Conservation (phyloP, 2,888 invertebrate species). For the Lycophotia porphyrea region DNA sequence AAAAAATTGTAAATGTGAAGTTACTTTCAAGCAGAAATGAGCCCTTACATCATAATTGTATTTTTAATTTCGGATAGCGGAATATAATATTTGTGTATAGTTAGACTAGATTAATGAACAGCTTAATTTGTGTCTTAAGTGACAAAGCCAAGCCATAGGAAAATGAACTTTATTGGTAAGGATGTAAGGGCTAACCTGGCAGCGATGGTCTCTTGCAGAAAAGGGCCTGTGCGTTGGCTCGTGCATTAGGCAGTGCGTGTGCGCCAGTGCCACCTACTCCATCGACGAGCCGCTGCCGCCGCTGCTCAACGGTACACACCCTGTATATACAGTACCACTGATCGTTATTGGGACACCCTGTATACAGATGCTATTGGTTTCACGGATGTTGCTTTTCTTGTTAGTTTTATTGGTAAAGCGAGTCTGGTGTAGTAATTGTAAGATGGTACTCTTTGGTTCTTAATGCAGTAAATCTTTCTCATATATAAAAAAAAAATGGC, state of each 20-base stretch:
- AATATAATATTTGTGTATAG: not conserved
- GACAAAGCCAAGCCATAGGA: slow-evolving; percentile 8
- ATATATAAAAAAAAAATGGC: not conserved
- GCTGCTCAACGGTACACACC: slow-evolving; percentile 77
- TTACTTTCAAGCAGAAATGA: slow-evolving; percentile 17
- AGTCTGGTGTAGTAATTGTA: not conserved
- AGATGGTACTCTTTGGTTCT: not conserved
- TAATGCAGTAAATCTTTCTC: not conserved
- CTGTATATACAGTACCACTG: slow-evolving; percentile 47
- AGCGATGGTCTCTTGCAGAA: slow-evolving; percentile 80
- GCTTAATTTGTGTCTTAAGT: not conserved
- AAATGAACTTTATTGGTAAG: slow-evolving; percentile 22
- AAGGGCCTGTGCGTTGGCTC: slow-evolving; percentile 87
- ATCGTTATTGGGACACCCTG: slow-evolving; percentile 12
- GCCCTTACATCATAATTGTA: slow-evolving; percentile 56
- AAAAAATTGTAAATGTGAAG: slow-evolving; percentile 14
- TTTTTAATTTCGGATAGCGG: not conserved
- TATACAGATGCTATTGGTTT: slow-evolving; percentile 38
- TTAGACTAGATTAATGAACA: not conserved
- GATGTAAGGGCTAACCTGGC: slow-evolving; percentile 72
- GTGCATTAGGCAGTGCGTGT: slow-evolving; percentile 89
- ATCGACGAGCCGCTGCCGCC: slow-evolving; percentile 83
- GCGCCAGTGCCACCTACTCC: slow-evolving; percentile 82
- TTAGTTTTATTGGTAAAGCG: slow-evolving; percentile 15
- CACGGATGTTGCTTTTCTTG: slow-evolving; percentile 23